Base-by-base conservation (phyloP, 2,797 vertebrate genomes). In the Tiaroga cobitis region DNA sequence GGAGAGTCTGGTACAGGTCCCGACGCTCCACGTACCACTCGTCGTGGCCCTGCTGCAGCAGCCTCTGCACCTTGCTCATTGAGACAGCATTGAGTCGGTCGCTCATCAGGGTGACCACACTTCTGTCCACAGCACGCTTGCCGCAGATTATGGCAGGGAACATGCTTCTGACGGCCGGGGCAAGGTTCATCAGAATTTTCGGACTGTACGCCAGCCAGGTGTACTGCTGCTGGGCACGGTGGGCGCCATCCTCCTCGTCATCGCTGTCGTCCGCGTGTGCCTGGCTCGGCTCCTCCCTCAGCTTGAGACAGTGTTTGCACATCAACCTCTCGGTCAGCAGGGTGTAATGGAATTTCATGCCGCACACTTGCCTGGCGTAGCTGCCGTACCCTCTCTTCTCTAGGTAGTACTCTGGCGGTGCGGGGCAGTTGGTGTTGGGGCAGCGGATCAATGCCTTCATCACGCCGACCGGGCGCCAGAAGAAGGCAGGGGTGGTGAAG, bases 261-360 rank as follows among this genome's bases (percentile, higher is more conserved):
- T 16, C 15, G 15, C 15, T 4, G 15, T 49, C 2, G 1, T 18
- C 46, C 46, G 5, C 4, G 46, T 49, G 43, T 0, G 16, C 46
- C 46, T 49, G 46, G 15, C 46, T 49, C 46, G 15, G 46, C 46
- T 49, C 56, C 56, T 59, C 18, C 49, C 76, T 78, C n/a, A 78
- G 5, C 32, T 61, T 78, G 13, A 56, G 26, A 24, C 76, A 41
- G 29, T 61, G 24, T 10, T 49, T 37, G 26, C 76, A 79, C 10
- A 59, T 63, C 34, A 79, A 32, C 24, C 59, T 79, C 56, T 79
- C 56, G 2, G 54, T 79, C 54, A 79, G 8, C 11, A 79, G 56
- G 54, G 76, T 78, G 76, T 78, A 78, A 19, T 78, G n/a, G n/a
- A n/a, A n/a, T n/a, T n/a, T n/a, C n/a, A n/a, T n/a, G n/a, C n/a